Conservation (phyloP, 2,113 vertebrate genomes). For the Rhinolophus sinicus region DNA sequence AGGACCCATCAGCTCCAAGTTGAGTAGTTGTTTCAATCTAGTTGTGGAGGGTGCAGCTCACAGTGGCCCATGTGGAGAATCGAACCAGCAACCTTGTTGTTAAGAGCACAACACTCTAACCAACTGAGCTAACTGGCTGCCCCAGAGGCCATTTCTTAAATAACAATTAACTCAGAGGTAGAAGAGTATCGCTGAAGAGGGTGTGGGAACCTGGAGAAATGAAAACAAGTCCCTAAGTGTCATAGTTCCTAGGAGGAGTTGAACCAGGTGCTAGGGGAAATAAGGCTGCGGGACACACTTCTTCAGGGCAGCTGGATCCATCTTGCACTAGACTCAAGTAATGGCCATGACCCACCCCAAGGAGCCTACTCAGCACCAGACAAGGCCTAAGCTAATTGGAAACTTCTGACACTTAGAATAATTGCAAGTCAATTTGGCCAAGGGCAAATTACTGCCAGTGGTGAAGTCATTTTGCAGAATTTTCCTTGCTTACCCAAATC, state of each 20-base stretch:
- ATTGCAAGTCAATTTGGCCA: slow-evolving; percentile 65
- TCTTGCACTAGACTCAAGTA: neutral
- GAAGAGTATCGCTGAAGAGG: neutral
- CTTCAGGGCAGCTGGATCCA: neutral
- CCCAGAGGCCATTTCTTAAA: neutral
- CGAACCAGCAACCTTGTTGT: too few species aligned
- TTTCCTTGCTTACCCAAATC: slow-evolving; percentile 61
- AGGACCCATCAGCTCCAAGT: too few species aligned
- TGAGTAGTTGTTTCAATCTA: too few species aligned
- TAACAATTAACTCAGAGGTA: neutral
- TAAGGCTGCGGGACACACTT: neutral
- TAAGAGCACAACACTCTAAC: too few species aligned
- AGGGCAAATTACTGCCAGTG: slow-evolving; percentile 59
- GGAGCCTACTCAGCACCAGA: slow-evolving; percentile 49
- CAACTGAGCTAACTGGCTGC: too few species aligned
- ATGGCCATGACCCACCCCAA: neutral
- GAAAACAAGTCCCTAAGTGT: neutral
- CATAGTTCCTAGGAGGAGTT: neutral
- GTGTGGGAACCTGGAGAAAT: neutral
- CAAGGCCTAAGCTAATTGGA: slow-evolving; percentile 68
- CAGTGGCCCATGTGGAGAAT: too few species aligned
- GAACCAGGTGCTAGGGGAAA: neutral
- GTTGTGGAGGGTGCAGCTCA: too few species aligned
- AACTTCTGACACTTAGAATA: slow-evolving; percentile 66
- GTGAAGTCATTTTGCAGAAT: slow-evolving; percentile 72